Conservation (phyloP, 2,797 vertebrate genomes). For the Carduelis carduelis region DNA sequence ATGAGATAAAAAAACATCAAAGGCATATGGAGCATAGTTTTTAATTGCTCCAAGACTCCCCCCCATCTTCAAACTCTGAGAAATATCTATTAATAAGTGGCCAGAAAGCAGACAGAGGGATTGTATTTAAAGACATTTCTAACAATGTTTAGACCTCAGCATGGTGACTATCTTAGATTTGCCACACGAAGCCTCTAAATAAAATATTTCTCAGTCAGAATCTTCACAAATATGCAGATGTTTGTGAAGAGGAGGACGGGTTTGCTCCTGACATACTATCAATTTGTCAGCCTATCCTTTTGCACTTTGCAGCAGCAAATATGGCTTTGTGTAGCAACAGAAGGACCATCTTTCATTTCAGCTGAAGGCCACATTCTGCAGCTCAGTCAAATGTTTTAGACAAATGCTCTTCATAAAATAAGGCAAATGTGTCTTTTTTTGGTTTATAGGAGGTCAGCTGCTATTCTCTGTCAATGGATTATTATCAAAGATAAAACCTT, state of each 20-base stretch:
- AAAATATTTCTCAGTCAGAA: not conserved
- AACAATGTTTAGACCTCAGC: conserved; percentile 15
- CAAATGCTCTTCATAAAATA: conserved; percentile 60
- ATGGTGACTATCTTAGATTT: conserved; percentile 9
- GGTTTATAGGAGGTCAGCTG: conserved; percentile 40
- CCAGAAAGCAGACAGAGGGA: conserved; percentile 8
- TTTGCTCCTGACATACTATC: conserved; percentile 46
- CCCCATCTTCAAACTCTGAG: not conserved
- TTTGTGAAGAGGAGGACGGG: conserved; percentile 40
- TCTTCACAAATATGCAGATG: conserved; percentile 67
- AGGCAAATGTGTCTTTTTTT: conserved; percentile 57
- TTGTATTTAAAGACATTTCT: conserved; percentile 26
- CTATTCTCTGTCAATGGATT: conserved; percentile 61
- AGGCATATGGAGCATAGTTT: conserved; percentile 50
- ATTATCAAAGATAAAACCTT: conserved; percentile 55
- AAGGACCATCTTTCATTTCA: conserved; percentile 68
- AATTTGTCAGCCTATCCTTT: conserved; percentile 68
- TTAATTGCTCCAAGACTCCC: conserved; percentile 54
- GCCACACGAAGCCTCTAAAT: conserved; percentile 30
- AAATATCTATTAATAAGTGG: conserved; percentile 55
- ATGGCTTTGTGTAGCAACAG: conserved; percentile 66
- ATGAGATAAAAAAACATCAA: conserved; percentile 50
- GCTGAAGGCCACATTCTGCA: conserved; percentile 69
- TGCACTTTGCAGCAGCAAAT: conserved; percentile 67
- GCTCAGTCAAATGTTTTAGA: conserved; percentile 61